These are phyloP conservation scores for Chaetura pelagica DNA, from an alignment of 2,113 vertebrate genomes.

Conservation along the genomic window DNA sequence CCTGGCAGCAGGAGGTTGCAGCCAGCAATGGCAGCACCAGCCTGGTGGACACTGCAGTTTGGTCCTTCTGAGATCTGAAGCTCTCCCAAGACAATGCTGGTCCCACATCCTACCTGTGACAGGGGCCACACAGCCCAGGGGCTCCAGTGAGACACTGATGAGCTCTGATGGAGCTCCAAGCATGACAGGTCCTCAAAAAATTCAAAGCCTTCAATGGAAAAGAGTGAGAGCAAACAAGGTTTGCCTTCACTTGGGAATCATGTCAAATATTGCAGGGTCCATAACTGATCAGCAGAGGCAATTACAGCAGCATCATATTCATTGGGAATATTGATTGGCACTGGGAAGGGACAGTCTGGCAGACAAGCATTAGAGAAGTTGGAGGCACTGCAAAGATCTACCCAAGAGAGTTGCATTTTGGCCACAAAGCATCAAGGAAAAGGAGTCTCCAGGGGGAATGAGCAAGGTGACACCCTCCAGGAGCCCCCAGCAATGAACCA, in stretches of 20 bases:
- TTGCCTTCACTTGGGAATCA: background rate
- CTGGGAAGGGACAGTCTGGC: background rate
- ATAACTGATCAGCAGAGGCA: background rate
- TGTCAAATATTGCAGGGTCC: background rate
- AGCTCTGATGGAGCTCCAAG: background rate
- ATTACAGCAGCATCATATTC: conserved; percentile 17
- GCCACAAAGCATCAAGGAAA: conserved; percentile 2
- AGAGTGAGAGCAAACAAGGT: background rate
- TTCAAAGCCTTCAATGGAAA: conserved; percentile 26
- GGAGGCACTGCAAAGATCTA: background rate
- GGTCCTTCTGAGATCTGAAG: background rate
- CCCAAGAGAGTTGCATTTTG: background rate
- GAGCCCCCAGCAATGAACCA: background rate
- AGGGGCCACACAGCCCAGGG: background rate
- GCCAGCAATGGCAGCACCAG: background rate
- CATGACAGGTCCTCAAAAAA: background rate
- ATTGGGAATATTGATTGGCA: background rate
- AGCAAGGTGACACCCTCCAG: background rate
- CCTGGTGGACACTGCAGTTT: background rate
- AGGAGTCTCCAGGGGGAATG: background rate
- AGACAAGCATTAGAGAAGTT: background rate
- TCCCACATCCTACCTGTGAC: background rate
- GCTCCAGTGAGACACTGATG: rapidly evolving
- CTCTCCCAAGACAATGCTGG: background rate
- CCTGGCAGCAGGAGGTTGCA: background rate